Evolutionary conservation across 2,113 vertebrate species (phyloP).

Genomic region (Leptobrachium ailaonicum): DNA sequence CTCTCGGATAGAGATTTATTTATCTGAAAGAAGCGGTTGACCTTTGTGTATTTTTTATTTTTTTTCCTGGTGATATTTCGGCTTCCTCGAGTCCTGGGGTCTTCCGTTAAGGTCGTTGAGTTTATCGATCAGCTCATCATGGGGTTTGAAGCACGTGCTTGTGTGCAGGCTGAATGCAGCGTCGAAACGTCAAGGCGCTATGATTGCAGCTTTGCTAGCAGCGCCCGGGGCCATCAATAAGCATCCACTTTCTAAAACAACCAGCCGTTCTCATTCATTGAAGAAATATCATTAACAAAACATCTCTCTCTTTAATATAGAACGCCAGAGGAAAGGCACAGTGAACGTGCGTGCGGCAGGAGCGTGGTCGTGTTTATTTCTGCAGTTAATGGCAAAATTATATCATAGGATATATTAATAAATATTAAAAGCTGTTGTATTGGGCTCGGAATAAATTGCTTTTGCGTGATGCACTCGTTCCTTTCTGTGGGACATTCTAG

Average conservation of each 20-base stretch:
- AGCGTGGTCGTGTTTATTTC: no score
- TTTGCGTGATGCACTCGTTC: no score
- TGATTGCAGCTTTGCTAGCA: constrained; percentile 30
- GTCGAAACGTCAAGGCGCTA: constrained; percentile 18
- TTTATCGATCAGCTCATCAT: constrained; percentile 21
- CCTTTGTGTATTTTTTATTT: constrained; percentile 9
- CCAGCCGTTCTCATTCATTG: constrained; percentile 9
- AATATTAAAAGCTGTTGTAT: no score
- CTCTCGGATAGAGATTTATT: constrained; percentile 30
- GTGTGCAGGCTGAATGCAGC: constrained; percentile 30
- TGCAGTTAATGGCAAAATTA: neutral
- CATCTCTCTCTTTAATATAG: neutral
- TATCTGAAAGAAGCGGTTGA: constrained; percentile 27
- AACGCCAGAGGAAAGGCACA: neutral
- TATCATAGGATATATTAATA: neutral
- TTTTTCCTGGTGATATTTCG: constrained; percentile 41
- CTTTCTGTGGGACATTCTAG: no score
- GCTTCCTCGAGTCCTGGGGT: constrained; percentile 40
- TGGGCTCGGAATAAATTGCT: no score
- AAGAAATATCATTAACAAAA: constrained; percentile 29
- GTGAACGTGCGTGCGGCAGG: no score
- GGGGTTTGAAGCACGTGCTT: constrained; percentile 20
- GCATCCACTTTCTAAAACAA: constrained; percentile 22
- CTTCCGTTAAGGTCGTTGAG: constrained; percentile 37
- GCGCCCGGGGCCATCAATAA: constrained; percentile 24